These are phyloP conservation scores for Drosophila nikananu DNA, from an alignment of 1,140 invertebrate genomes.

Conservation along the genomic window DNA sequence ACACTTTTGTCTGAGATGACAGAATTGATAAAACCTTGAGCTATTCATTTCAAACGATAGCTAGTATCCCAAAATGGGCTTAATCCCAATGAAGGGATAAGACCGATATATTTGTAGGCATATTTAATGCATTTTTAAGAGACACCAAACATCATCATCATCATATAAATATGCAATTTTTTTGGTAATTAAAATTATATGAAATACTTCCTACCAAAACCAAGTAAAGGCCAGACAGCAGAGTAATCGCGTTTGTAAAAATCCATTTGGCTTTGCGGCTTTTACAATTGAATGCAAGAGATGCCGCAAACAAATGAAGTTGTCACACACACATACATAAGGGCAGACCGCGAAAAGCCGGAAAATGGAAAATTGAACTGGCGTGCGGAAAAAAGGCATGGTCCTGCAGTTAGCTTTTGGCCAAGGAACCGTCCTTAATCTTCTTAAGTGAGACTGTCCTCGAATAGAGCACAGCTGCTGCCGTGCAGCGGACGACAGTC, in stretches of 20 bases:
- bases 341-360: slow-evolving; percentile 42
- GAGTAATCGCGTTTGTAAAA: slow-evolving; percentile 6
- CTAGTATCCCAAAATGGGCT: background rate
- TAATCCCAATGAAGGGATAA: background rate
- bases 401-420: slow-evolving; percentile 13
- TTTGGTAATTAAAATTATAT: background rate
- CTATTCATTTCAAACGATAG: slow-evolving; percentile 16
- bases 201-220: too few species aligned
- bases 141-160: too few species aligned
- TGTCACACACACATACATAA: slow-evolving; percentile 23
- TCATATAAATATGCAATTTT: background rate
- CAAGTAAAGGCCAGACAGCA: background rate
- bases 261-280: slow-evolving; percentile 30
- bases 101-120: fast-evolving
- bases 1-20: slow-evolving; percentile 25
- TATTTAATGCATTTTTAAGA: background rate
- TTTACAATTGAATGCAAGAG: slow-evolving; percentile 20
- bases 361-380: slow-evolving; percentile 47
- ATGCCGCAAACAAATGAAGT: slow-evolving; percentile 27
- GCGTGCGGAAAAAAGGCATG: slow-evolving; percentile 4
- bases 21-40: slow-evolving; percentile 48
- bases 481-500: slow-evolving; percentile 27
- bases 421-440: slow-evolving; percentile 71
- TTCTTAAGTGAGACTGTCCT: slow-evolving; percentile 65
- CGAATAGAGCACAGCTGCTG: slow-evolving; percentile 50